These are phyloP conservation scores for Cepaea hortensis DNA, from an alignment of 2,888 invertebrate species.

Conservation along the genomic window DNA sequence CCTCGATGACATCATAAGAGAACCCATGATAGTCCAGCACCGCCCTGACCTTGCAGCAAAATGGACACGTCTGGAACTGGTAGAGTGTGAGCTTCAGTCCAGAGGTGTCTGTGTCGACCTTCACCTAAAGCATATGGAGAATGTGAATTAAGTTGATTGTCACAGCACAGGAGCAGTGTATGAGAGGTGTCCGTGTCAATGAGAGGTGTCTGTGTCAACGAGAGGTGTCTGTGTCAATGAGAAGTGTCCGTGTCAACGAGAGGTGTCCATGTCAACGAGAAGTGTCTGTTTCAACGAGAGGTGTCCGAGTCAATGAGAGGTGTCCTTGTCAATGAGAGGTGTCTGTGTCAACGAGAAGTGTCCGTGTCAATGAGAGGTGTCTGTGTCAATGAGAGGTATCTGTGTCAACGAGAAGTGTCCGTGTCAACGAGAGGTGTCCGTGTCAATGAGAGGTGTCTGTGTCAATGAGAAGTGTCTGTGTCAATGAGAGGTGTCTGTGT, in stretches of 20 bases:
- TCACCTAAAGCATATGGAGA: constrained; percentile 53
- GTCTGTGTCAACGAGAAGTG: constrained; percentile 54
- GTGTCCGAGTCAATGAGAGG: neutral
- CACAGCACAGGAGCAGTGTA: neutral
- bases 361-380: neutral
- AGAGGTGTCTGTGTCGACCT: constrained; percentile 58
- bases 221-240: constrained; percentile 58
- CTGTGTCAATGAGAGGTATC: neutral
- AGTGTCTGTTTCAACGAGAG: neutral
- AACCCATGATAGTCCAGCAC: constrained; percentile 91
- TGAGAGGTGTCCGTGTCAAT: neutral
- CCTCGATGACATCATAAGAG: constrained; percentile 96
- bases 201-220: no score
- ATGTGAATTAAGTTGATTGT: neutral
- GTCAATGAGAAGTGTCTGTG: no score
- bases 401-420: constrained; percentile 53
- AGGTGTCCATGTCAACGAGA: constrained; percentile 34
- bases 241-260: neutral
- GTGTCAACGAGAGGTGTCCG: constrained; percentile 42
- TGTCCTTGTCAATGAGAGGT: constrained; percentile 38
- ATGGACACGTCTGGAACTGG: constrained; percentile 98
- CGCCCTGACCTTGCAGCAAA: constrained; percentile 88
- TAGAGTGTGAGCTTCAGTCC: constrained; percentile 86
- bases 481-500: neutral
- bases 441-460: neutral